These are phyloP conservation scores for Aphidius colemani DNA, from an alignment of 2,888 invertebrate species.

Conservation along the genomic window DNA sequence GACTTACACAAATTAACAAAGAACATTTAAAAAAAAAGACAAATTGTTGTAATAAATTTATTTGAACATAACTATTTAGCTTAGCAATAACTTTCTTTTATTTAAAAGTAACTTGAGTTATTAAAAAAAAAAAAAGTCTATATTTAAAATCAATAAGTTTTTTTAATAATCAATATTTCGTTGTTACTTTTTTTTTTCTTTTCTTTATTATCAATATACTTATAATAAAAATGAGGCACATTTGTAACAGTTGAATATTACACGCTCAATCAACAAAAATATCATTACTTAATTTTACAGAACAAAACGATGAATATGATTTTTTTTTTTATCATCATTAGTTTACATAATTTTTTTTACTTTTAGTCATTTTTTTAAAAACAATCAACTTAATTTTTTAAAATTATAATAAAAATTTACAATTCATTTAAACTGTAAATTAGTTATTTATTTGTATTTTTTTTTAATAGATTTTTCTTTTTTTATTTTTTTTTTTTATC, in stretches of 20 bases:
- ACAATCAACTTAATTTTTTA: neutral
- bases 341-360: conserved; percentile 29
- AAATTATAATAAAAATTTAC: conserved; percentile 29
- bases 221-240: conserved; percentile 38
- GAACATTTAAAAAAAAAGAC: too few species aligned
- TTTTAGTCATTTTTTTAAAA: conserved; percentile 12
- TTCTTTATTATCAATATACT: conserved; percentile 33
- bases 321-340: conserved; percentile 20
- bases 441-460: conserved; percentile 21
- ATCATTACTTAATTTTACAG: conserved; percentile 35
- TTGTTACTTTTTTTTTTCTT: neutral
- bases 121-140: too few species aligned
- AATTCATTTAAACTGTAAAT: conserved; percentile 22
- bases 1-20: too few species aligned
- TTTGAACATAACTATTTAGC: too few species aligned
- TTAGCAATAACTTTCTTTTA: too few species aligned
- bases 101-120: too few species aligned
- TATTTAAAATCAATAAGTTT: too few species aligned
- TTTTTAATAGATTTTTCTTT: conserved; percentile 13
- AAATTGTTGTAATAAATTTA: too few species aligned
- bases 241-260: conserved; percentile 40
- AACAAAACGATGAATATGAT: conserved; percentile 33
- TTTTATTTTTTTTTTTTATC: conserved; percentile 17
- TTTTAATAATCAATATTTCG: too few species aligned
- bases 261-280: conserved; percentile 40